Percentiles rank a stretch among this genome's conserved stretches.
Conservation (phyloP, 2,888 invertebrate species). For the Homarus gammarus region DNA sequence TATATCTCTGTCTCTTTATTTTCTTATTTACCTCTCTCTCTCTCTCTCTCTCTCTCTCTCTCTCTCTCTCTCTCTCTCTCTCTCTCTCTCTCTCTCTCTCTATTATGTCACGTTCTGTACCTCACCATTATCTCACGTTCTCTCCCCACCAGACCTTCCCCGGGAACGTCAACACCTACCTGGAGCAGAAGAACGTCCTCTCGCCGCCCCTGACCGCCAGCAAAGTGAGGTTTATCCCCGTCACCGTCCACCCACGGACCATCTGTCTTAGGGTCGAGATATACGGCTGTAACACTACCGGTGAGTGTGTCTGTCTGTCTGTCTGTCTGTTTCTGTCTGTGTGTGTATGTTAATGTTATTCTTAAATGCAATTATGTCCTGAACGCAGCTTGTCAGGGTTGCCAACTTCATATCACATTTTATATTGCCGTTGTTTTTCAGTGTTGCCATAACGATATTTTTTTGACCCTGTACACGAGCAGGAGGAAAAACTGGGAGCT, state of each 20-base stretch:
- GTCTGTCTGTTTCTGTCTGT: constrained; percentile 10
- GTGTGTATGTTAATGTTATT: neutral
- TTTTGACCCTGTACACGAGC: too few relatives aligned
- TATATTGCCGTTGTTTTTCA: too few relatives aligned
- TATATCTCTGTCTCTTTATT: too few relatives aligned
- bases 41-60: constrained; percentile 19
- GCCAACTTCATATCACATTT: too few relatives aligned
- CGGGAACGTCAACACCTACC: constrained; percentile 81
- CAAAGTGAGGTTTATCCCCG: constrained; percentile 81
- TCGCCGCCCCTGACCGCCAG: constrained; percentile 81
- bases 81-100: constrained; percentile 15
- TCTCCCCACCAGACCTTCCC: constrained; percentile 46
- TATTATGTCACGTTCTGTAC: constrained; percentile 19
- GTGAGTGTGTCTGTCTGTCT: constrained; percentile 77
- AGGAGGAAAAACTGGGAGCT: too few relatives aligned
- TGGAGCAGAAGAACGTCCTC: constrained; percentile 79
- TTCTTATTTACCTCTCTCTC: neutral
- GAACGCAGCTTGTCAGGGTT: too few relatives aligned
- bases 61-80: constrained; percentile 5
- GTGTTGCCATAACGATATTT: too few relatives aligned
- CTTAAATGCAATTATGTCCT: neutral
- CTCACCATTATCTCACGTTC: neutral
- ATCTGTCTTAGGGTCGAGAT: constrained; percentile 82
- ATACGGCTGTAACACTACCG: constrained; percentile 81
- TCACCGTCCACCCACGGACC: constrained; percentile 80